These are phyloP conservation scores for Tauraco erythrolophus DNA, from an alignment of 2,113 vertebrate genomes.

Conservation along the genomic window DNA sequence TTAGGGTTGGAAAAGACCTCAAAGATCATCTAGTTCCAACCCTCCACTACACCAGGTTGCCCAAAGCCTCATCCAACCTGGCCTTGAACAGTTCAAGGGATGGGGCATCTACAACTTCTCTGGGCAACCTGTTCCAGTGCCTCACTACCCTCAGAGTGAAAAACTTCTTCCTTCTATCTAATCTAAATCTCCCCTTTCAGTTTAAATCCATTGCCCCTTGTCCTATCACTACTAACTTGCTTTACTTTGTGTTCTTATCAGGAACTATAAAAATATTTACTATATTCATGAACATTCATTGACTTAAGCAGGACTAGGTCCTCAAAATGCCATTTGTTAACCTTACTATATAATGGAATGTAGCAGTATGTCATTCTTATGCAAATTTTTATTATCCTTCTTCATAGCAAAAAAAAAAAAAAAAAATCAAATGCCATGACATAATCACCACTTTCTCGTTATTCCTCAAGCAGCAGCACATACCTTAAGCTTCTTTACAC, in stretches of 20 bases:
- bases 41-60: too few species aligned
- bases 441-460: not conserved
- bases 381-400: not conserved
- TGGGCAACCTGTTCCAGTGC: too few species aligned
- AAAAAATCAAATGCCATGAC: not conserved
- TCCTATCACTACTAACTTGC: too few species aligned
- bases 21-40: too few species aligned
- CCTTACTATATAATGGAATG: not conserved
- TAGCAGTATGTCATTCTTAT: not conserved
- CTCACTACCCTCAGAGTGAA: too few species aligned
- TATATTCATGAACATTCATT: not conserved
- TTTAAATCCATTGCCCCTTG: too few species aligned
- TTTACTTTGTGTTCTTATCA: not conserved
- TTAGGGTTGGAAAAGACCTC: too few species aligned
- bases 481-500: slow-evolving; percentile 99
- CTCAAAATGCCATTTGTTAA: not conserved
- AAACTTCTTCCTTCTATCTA: too few species aligned
- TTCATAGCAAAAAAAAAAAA: not conserved
- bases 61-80: too few species aligned
- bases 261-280: not conserved
- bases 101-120: too few species aligned
- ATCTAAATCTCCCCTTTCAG: too few species aligned
- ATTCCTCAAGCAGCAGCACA: slow-evolving; percentile 38
- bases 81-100: too few species aligned
- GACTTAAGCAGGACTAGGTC: not conserved